phyloP scores from a whole-genome alignment of 2,888 invertebrate species.

The Microctonus brassicae region DNA sequence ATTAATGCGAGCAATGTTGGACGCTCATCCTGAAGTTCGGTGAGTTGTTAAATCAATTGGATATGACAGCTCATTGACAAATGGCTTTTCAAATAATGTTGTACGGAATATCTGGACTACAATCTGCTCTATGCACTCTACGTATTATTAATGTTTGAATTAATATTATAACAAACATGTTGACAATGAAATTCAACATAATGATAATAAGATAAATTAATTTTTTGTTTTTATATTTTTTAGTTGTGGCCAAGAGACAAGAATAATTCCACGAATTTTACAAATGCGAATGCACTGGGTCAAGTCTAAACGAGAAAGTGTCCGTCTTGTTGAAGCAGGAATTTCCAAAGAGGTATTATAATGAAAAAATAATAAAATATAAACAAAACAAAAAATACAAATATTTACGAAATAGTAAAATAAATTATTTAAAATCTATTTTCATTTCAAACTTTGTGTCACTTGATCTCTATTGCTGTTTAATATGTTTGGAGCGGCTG shows the following conservation, averaged over 20 bases:
- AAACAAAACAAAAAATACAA: too few species aligned
- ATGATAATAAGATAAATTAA: too few species aligned
- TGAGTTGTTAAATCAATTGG: slow-evolving; percentile 60
- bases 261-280: slow-evolving; percentile 95
- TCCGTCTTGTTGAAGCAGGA: slow-evolving; percentile 93
- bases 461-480: too few species aligned
- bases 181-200: too few species aligned
- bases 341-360: slow-evolving; percentile 88
- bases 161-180: too few species aligned
- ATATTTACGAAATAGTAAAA: too few species aligned
- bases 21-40: slow-evolving; percentile 97
- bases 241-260: slow-evolving; percentile 95
- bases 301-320: slow-evolving; percentile 91
- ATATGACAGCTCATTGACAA: neutral
- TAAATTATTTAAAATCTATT: too few species aligned
- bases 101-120: neutral
- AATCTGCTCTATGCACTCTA: neutral
- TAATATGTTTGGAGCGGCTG: too few species aligned
- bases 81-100: neutral
- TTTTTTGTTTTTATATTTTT: neutral
- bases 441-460: too few species aligned
- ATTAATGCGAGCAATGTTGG: slow-evolving; percentile 96
- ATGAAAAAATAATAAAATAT: too few species aligned
- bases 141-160: neutral
- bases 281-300: slow-evolving; percentile 97